A percentile compares a stretch with the other conserved stretches of the same genome.
Conservation (phyloP, 1,140 invertebrate genomes). For the Eumaeus atala region DNA sequence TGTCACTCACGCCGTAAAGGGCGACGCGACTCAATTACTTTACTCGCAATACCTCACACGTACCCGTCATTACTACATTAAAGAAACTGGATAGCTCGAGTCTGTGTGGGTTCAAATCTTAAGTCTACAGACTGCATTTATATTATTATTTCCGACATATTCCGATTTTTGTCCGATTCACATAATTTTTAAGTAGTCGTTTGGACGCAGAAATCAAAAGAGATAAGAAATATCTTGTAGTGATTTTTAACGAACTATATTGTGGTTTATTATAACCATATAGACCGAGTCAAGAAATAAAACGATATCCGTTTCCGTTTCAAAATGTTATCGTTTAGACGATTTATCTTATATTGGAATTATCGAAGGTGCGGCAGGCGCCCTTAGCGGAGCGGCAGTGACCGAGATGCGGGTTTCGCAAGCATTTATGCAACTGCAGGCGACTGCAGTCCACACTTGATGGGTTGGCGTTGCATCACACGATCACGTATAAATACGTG, state of each 20-base stretch:
- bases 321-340: not conserved
- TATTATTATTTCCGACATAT: no score
- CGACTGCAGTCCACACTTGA: constrained; percentile 56
- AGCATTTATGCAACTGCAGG: constrained; percentile 63
- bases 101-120: no score
- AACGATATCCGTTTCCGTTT: no score
- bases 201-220: no score
- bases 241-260: no score
- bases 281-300: no score
- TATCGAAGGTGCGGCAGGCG: constrained; percentile 51
- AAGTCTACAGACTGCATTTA: no score
- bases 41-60: constrained; percentile 2
- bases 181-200: no score
- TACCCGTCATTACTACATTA: constrained; percentile 1
- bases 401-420: constrained; percentile 66
- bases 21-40: not conserved
- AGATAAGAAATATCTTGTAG: no score
- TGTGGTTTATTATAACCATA: no score
- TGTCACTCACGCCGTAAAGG: not conserved
- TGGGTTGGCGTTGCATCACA: constrained; percentile 52
- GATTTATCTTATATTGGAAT: constrained; percentile 14
- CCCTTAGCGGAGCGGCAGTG: constrained; percentile 67
- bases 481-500: constrained; percentile 36
- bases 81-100: not conserved
- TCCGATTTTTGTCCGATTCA: no score